Percentiles rank a stretch among this genome's conserved stretches.
Conservation (phyloP, 2,888 invertebrate genomes). For the Synanthedon andrenaeformis region DNA sequence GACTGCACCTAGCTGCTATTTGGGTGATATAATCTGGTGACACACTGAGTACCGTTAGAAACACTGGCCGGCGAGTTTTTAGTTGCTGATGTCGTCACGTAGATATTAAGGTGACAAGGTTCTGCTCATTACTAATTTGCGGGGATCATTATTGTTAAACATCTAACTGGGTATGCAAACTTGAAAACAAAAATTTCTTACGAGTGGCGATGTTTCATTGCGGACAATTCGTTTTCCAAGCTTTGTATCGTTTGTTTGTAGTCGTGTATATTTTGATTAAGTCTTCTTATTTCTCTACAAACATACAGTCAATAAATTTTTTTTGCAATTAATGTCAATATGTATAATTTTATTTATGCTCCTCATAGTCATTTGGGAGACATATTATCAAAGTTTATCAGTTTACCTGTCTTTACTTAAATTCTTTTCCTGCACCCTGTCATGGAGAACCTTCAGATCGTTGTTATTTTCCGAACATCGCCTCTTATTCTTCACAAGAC, state of each 20-base stretch:
- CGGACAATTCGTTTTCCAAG: conserved; percentile 31
- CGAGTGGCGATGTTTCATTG: conserved; percentile 23
- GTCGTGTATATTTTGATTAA: conserved; percentile 39
- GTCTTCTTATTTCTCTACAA: conserved; percentile 42
- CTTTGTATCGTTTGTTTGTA: conserved; percentile 37
- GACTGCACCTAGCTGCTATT: too few relatives aligned
- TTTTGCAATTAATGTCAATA: too few relatives aligned
- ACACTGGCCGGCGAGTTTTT: neutral
- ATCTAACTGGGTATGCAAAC: neutral
- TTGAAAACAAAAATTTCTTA: conserved; percentile 12
- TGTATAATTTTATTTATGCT: too few relatives aligned
- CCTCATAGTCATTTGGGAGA: too few relatives aligned
- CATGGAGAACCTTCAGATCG: conserved; percentile 36
- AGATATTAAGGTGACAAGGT: neutral
- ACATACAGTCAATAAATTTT: neutral
- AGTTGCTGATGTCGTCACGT: neutral
- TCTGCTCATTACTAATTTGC: neutral
- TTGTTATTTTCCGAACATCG: conserved; percentile 24
- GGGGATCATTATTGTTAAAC: neutral
- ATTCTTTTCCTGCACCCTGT: conserved; percentile 40
- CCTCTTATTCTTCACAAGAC: conserved; percentile 57
- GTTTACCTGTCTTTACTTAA: conserved; percentile 40
- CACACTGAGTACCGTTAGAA: neutral
- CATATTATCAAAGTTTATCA: too few relatives aligned
- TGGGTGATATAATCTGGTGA: too few relatives aligned